Percentiles rank a stretch among this genome's conserved stretches.
Conservation (phyloP, 35 echinoderm and acorn worm genomes). For the Apostichopus parvimensis region DNA sequence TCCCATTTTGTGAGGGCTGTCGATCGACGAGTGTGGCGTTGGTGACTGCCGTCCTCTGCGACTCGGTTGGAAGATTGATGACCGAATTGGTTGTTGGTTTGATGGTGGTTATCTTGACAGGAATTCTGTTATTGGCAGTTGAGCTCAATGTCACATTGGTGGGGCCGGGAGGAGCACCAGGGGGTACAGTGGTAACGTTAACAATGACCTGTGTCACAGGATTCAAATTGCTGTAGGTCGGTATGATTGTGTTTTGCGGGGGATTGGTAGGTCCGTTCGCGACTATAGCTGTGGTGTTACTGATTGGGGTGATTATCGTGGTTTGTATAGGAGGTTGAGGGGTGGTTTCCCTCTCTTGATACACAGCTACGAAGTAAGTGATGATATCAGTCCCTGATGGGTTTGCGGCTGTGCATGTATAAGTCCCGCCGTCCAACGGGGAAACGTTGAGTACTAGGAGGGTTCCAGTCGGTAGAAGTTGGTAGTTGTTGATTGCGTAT, state of each 20-base stretch:
- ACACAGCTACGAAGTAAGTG: constrained; percentile 48
- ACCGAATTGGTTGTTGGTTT: background rate
- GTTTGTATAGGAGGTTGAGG: background rate
- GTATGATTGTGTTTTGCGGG: background rate
- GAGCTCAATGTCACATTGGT: background rate
- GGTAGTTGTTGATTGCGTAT: constrained; percentile 21
- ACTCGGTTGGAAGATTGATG: background rate
- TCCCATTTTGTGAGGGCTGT: background rate
- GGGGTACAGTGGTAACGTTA: constrained; percentile 1
- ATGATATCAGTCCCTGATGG: constrained; percentile 14
- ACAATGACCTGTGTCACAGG: constrained; percentile 18
- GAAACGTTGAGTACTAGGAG: constrained; percentile 40
- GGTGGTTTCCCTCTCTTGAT: background rate
- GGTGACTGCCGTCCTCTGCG: background rate
- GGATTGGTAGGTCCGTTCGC: background rate
- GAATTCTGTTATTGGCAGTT: background rate
- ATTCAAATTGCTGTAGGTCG: background rate
- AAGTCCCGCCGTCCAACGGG: constrained; percentile 38
- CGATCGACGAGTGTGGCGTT: background rate
- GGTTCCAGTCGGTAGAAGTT: constrained; percentile 39
- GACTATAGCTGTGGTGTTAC: background rate
- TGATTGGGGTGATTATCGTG: background rate
- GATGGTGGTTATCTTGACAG: background rate
- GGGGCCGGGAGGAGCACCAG: background rate
- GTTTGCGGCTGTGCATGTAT: constrained; percentile 58